Evolutionary conservation across 2,888 invertebrate species (phyloP).

Genomic region (Tubiluchus corallicola): DNA sequence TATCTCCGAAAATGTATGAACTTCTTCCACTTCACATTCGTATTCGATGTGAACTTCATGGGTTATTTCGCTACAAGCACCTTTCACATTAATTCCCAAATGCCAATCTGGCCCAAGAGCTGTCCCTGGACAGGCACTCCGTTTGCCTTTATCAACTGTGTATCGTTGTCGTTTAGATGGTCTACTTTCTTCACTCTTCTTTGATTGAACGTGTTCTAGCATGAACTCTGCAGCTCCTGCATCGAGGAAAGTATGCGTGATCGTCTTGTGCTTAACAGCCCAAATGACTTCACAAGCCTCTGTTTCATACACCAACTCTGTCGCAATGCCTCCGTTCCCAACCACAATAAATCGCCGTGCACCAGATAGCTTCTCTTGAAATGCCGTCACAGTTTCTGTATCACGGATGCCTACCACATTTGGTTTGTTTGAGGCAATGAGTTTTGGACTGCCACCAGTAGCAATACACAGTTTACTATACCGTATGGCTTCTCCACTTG

Average conservation of each 20-base stretch:
- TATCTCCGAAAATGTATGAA: constrained; percentile 5
- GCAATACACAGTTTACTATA: constrained; percentile 75
- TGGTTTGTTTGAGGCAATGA: constrained; percentile 26
- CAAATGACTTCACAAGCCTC: constrained; percentile 67
- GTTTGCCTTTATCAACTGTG: constrained; percentile 18
- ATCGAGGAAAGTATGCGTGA: constrained; percentile 84
- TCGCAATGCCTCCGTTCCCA: constrained; percentile 97
- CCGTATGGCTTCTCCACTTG: constrained; percentile 33
- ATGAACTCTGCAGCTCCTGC: constrained; percentile 89
- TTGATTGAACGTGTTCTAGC: constrained; percentile 29
- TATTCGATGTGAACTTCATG: constrained; percentile 28
- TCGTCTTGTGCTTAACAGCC: constrained; percentile 79
- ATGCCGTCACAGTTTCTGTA: constrained; percentile 64
- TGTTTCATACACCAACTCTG: constrained; percentile 78
- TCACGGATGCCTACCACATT: constrained; percentile 74
- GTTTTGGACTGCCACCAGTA: constrained; percentile 67
- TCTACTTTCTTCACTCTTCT: not conserved
- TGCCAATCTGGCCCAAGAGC: constrained; percentile 97
- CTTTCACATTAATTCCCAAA: constrained; percentile 41
- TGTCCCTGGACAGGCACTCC: constrained; percentile 46
- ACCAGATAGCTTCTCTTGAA: constrained; percentile 46
- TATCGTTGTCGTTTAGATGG: constrained; percentile 44
- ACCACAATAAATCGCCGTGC: constrained; percentile 59
- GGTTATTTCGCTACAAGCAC: constrained; percentile 20
- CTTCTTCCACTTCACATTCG: constrained; percentile 25